Base-by-base conservation (phyloP, 2,888 invertebrate species). In the Xestoiulus laeticollis region DNA sequence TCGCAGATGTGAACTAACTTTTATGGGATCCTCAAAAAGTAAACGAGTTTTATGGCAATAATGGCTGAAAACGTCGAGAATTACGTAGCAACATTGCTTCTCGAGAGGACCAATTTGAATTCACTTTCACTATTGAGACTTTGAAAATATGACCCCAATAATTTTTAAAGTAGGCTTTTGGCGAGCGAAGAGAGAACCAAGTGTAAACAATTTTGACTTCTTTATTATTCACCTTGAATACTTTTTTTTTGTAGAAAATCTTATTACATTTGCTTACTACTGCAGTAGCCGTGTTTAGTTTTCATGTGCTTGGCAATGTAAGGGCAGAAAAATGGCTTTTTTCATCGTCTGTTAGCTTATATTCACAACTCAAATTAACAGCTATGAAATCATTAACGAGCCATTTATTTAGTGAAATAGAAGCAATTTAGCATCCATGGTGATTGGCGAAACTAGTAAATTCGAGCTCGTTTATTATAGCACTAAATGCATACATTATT, bases 11-110 rank as follows among this genome's bases (percentile, higher is more conserved):
- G 16, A 10, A 30, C 78, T 30, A 78, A 78, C 30, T 78, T 68
- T 78, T 78, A 78, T 78, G 30, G 78, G 30, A 4, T 14, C 26
- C 30, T 78, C 78, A 26, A 30, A 68, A 16, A 12, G 78, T 30
- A 78, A 78, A 78, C 30, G 30, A 78, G 30, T 78, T 32, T 78
- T 16, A 78, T 78, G 78, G 78, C 78, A 78, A n/a, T 22, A 59
- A 59, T 59, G 22, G 59, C 5, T n/a, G 30, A 30, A 78, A 78
- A 78, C 78, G 12, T 78, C 5, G 6, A 12, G 78, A 78, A 78
- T 78, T 78, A 78, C 78, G 16, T 4, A 78, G 30, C 14, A 78
- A 68, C 68, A 26, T 68, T 26, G 78, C 78, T 16, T 78, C 78
- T 78, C 12, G 30, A 30, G 30, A 14, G 30, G 30, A 16, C 12